These are phyloP conservation scores for Porites australiensis DNA, from an alignment of 64 coral and sea anemone species.

Conservation along the genomic window DNA sequence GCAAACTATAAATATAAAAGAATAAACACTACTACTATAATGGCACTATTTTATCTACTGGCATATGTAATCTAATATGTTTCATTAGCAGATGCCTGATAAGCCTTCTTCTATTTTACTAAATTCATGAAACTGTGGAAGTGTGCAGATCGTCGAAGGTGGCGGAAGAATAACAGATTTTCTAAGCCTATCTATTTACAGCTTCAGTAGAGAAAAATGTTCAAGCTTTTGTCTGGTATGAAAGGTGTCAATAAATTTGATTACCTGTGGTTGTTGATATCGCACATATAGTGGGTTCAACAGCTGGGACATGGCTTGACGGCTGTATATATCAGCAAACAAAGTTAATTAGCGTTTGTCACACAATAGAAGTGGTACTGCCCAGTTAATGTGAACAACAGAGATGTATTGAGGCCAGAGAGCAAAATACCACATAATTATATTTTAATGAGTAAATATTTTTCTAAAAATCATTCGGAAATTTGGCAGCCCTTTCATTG, in stretches of 20 bases:
- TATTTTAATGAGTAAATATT: not conserved
- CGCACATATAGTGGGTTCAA: not conserved
- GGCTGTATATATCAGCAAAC: slow-evolving; percentile 9
- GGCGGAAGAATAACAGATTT: not conserved
- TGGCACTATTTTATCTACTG: not conserved
- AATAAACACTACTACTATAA: not conserved
- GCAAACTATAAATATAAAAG: too few species aligned
- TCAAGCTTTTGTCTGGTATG: slow-evolving; percentile 7
- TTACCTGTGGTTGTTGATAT: not conserved
- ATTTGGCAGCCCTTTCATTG: not conserved
- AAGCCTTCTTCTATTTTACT: not conserved
- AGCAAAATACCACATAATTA: not conserved
- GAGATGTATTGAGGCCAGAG: slow-evolving; percentile 12
- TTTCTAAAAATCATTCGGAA: not conserved
- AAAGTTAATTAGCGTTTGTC: not conserved
- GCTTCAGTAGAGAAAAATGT: not conserved
- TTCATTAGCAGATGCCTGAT: not conserved
- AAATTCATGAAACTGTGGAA: slow-evolving; percentile 6
- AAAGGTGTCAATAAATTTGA: slow-evolving; percentile 8
- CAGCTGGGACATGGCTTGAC: slow-evolving; percentile 1
- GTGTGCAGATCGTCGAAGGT: not conserved
- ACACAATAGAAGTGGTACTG: slow-evolving; percentile 14
- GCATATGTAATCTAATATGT: not conserved
- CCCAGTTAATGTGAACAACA: not conserved
- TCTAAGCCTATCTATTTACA: slow-evolving; percentile 8